A percentile compares a stretch with the other conserved stretches of the same genome.
phyloP scores from a whole-genome alignment of 2,888 invertebrate species.

The Drosophila neotestacea region DNA sequence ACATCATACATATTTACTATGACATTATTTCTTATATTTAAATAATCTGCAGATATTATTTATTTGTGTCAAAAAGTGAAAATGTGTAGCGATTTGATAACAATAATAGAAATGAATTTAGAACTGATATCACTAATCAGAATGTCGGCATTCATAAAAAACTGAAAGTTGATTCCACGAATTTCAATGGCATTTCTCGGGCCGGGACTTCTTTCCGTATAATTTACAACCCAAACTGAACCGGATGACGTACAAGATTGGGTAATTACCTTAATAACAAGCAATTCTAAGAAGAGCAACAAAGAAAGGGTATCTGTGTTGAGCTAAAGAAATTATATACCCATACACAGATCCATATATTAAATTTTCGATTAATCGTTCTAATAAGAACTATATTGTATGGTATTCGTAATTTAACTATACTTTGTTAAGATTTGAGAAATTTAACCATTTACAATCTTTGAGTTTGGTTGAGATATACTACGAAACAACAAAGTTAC shows the following conservation, averaged over 20 bases:
- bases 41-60: not conserved
- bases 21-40: not conserved
- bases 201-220: constrained; percentile 1
- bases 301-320: too few relatives aligned
- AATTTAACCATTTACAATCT: too few relatives aligned
- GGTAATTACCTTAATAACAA: not conserved
- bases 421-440: too few relatives aligned
- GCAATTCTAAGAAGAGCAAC: too few relatives aligned
- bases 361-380: too few relatives aligned
- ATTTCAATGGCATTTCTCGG: not conserved
- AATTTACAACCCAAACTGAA: constrained; percentile 10
- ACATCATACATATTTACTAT: not conserved
- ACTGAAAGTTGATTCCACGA: constrained; percentile 11
- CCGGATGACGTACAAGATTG: constrained; percentile 1
- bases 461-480: too few relatives aligned
- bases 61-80: not conserved
- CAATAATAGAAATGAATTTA: not conserved
- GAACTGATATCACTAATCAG: constrained; percentile 8
- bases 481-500: too few relatives aligned
- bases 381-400: too few relatives aligned
- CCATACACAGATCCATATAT: too few relatives aligned
- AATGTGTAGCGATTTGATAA: not conserved
- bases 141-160: not conserved
- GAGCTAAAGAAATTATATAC: too few relatives aligned
- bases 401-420: too few relatives aligned